phyloP scores from a whole-genome alignment of 2,888 invertebrate species.

The Leptinotarsa juncta region DNA sequence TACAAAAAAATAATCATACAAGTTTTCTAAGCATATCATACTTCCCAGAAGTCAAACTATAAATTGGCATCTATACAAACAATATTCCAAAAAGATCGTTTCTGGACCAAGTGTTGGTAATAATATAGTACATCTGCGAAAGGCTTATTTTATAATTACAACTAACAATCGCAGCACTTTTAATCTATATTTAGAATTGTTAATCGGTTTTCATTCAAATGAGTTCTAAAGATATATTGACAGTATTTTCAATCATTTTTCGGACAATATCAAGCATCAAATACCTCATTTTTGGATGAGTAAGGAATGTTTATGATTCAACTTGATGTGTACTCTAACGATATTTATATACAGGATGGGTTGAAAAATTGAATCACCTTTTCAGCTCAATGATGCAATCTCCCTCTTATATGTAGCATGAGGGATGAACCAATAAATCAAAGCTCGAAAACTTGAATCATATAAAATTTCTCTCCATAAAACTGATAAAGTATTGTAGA shows the following conservation, averaged over 20 bases:
- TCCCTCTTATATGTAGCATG: not conserved
- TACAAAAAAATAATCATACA: slow-evolving; percentile 52
- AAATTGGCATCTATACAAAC: slow-evolving; percentile 51
- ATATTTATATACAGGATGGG: slow-evolving; percentile 52
- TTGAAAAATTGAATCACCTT: slow-evolving; percentile 28
- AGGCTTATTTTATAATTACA: slow-evolving; percentile 64
- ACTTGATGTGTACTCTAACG: slow-evolving; percentile 59
- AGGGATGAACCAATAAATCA: not conserved
- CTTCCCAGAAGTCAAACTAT: slow-evolving; percentile 62
- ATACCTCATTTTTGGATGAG: slow-evolving; percentile 48
- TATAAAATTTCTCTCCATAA: too few relatives aligned
- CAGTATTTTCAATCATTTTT: slow-evolving; percentile 58
- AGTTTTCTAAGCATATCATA: slow-evolving; percentile 56
- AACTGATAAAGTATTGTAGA: too few relatives aligned
- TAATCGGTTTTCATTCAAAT: slow-evolving; percentile 57
- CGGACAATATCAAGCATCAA: slow-evolving; percentile 51
- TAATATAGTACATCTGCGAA: slow-evolving; percentile 64
- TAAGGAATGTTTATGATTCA: slow-evolving; percentile 60
- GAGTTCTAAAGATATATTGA: slow-evolving; percentile 62
- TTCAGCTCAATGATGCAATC: not conserved
- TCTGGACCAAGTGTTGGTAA: slow-evolving; percentile 62
- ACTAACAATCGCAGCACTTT: slow-evolving; percentile 62
- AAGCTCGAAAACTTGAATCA: too few relatives aligned
- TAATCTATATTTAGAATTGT: slow-evolving; percentile 64
- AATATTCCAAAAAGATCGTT: slow-evolving; percentile 49